Evolutionary conservation across 2,113 vertebrate genomes (phyloP).

Genomic region (Isurus oxyrinchus): DNA sequence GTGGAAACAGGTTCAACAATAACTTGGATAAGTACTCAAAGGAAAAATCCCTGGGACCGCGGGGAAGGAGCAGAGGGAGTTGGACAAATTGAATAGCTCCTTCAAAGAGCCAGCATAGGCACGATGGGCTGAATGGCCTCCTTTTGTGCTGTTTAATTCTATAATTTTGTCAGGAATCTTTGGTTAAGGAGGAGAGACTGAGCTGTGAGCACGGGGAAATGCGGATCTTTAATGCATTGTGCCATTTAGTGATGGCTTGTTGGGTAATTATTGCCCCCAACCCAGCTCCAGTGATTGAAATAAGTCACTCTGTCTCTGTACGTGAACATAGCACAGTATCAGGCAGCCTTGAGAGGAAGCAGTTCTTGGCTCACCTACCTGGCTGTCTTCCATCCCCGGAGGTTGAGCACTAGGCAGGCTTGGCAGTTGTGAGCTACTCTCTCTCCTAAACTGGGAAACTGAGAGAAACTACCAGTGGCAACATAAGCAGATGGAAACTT

Average conservation of each 20-base stretch:
- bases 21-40: too few relatives aligned
- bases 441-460: neutral
- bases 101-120: too few relatives aligned
- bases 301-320: neutral
- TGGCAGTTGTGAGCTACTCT: neutral
- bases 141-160: neutral
- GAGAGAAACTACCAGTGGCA: too few relatives aligned
- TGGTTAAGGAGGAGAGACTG: neutral
- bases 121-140: neutral
- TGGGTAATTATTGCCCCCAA: neutral
- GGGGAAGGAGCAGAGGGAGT: too few relatives aligned
- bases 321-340: neutral
- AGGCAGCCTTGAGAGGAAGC: neutral
- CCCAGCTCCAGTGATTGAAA: neutral
- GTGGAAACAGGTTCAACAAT: neutral
- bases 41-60: neutral
- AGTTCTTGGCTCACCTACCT: neutral
- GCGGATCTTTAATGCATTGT: neutral
- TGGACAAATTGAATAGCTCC: too few relatives aligned
- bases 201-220: neutral
- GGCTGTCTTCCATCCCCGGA: neutral
- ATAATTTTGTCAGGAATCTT: neutral
- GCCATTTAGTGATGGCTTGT: neutral
- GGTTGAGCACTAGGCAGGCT: neutral
- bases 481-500: neutral